phyloP scores from a whole-genome alignment of 2,888 invertebrate species.

The Stenichneumon culpator region DNA sequence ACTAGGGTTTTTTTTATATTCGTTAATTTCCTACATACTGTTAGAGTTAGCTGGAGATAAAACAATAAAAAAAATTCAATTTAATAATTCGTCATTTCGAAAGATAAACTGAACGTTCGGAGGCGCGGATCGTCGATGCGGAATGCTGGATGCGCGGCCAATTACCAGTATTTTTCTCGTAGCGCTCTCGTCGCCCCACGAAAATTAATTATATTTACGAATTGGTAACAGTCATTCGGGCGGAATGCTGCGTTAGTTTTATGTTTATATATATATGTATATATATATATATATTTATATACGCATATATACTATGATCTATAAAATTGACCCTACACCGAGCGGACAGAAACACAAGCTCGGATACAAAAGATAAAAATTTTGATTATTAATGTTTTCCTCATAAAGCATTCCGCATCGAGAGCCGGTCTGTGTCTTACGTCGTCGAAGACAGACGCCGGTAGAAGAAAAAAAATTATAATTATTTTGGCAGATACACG shows the following conservation, averaged over 20 bases:
- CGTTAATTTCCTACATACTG: slow-evolving; percentile 21
- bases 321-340: slow-evolving; percentile 58
- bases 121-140: slow-evolving; percentile 51
- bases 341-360: slow-evolving; percentile 28
- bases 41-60: slow-evolving; percentile 47
- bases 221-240: slow-evolving; percentile 36
- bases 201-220: slow-evolving; percentile 30
- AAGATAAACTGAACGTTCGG: slow-evolving; percentile 32
- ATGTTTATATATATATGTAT: slow-evolving; percentile 1
- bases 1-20: slow-evolving; percentile 24
- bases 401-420: slow-evolving; percentile 34
- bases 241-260: slow-evolving; percentile 39
- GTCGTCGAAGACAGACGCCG: slow-evolving; percentile 30
- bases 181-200: slow-evolving; percentile 41
- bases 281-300: slow-evolving; percentile 3
- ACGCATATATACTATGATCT: neutral
- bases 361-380: slow-evolving; percentile 41
- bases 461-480: slow-evolving; percentile 69
- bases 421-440: slow-evolving; percentile 27
- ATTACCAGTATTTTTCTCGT: slow-evolving; percentile 18
- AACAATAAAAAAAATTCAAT: slow-evolving; percentile 26
- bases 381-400: slow-evolving; percentile 35
- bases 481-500: slow-evolving; percentile 72
- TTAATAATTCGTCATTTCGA: slow-evolving; percentile 47
- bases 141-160: slow-evolving; percentile 37